These are phyloP conservation scores for Euura saliciscinereae DNA, from an alignment of 1,140 invertebrate species.

Conservation along the genomic window DNA sequence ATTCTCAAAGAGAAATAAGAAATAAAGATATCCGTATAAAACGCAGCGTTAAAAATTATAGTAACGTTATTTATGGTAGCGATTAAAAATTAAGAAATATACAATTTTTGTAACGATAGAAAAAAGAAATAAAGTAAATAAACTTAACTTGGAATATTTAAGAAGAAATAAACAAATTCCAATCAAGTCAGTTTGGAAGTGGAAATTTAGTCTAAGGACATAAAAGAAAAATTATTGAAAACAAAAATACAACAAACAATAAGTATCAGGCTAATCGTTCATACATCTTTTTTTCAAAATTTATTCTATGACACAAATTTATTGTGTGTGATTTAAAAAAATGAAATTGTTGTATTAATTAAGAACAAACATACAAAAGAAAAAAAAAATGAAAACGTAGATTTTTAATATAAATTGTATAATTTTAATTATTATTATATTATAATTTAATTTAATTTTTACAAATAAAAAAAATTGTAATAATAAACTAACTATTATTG, in stretches of 20 bases:
- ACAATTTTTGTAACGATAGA: no score
- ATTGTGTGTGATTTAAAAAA: not conserved
- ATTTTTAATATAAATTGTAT: slow-evolving; percentile 28
- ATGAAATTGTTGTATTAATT: slow-evolving; percentile 15
- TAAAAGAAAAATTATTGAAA: slow-evolving; percentile 9
- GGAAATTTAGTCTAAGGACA: not conserved
- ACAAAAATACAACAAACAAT: slow-evolving; percentile 24
- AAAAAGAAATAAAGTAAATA: no score
- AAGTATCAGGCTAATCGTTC: slow-evolving; percentile 9
- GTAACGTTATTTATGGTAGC: slow-evolving; percentile 20
- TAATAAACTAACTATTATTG: slow-evolving; percentile 24
- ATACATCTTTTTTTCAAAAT: not conserved
- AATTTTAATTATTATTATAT: no score
- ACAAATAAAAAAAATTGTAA: slow-evolving; percentile 26
- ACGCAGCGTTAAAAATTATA: slow-evolving; percentile 31
- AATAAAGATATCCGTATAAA: slow-evolving; percentile 24
- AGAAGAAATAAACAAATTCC: not conserved
- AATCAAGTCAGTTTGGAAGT: not conserved
- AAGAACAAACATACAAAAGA: slow-evolving; percentile 20
- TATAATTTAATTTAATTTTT: slow-evolving; percentile 34
- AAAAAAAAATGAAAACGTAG: slow-evolving; percentile 18
- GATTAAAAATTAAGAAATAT: slow-evolving; percentile 11
- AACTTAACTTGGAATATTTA: slow-evolving; percentile 16
- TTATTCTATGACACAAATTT: not conserved
- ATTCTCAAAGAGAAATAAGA: slow-evolving; percentile 16